Evolutionary conservation across 1,140 invertebrate genomes (phyloP), one percentile per base, ranked within the genome.

Genomic region (Euura lappo): DNA sequence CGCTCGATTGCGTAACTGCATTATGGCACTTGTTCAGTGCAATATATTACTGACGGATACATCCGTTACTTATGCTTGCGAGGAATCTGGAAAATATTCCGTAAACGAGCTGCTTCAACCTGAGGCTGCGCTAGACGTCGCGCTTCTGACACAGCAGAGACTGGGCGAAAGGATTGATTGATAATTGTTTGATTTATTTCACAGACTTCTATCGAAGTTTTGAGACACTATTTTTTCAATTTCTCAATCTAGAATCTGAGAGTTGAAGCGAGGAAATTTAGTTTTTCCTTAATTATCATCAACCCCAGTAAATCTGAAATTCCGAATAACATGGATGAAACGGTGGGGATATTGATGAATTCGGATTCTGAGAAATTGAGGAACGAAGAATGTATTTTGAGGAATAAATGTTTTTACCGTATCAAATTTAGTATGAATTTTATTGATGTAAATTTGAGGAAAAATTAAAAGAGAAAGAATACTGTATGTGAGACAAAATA

Each of bases 11-110:
- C 91, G 95, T 65, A 99, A 99, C 84, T 98, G 96, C 83, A 94
- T 99, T 72, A 83, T 95, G 47, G 93, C 95, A 3, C 86, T 99
- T 44, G 93, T 95, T 2, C 91, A 94, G 44, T 93, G 94, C 72
- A 94, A 96, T 79, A 93, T 99, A 83, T 93, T 96, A 87, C 85
- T 99, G 3, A 98, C 93, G 81, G 97, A 99, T 81, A 98, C 96
- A 2, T 97, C 94, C 79, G 95, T 99, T 42, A 90, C 94, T 68
- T 96, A 95, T 83, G 96, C 97, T 2, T 99, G 93, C 86, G 97
- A 99, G 79, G 94, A 95, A 78, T 98, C 97, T 13, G 82, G 91
- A 2, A 95, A 95, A 84, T 98, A 97, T 85, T 83, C 90, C 65
- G 92, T 95, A 67, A 92, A 92, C 72, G 94, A 97, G 72, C 84